A percentile compares a stretch with the other conserved stretches of the same genome.
Evolutionary conservation across 1,140 invertebrate genomes (phyloP).

Genomic region (Probaryconus sp.): DNA sequence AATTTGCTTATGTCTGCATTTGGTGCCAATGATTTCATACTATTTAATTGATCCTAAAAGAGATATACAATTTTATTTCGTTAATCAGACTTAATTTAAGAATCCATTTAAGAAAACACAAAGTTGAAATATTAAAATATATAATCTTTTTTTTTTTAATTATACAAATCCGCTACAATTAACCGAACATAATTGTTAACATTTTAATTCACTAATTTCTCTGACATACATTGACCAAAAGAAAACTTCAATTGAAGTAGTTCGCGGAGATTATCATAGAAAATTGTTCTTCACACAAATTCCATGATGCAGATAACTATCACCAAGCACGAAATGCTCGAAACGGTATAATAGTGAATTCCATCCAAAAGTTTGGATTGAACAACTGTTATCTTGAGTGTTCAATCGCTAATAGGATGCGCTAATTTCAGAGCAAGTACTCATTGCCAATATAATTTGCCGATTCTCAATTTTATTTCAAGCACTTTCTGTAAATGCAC

Average conservation of each 20-base stretch:
- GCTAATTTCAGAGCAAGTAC: too few species aligned
- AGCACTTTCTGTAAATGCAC: too few species aligned
- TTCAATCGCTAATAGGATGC: conserved; percentile 54
- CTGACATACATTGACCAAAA: conserved; percentile 24
- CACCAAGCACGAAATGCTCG: conserved; percentile 69
- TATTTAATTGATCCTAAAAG: conserved; percentile 80
- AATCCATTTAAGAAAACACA: too few species aligned
- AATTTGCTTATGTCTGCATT: conserved; percentile 80
- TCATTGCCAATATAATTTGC: conserved; percentile 44
- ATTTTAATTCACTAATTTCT: conserved; percentile 1
- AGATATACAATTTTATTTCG: too few species aligned
- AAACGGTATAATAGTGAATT: conserved; percentile 67
- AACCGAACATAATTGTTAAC: too few species aligned
- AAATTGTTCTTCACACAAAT: conserved; percentile 62
- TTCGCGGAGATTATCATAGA: conserved; percentile 67
- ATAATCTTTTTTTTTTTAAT: too few species aligned
- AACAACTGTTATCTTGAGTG: conserved; percentile 66
- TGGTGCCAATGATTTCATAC: conserved; percentile 79
- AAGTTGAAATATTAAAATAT: too few species aligned
- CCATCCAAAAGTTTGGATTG: conserved; percentile 72
- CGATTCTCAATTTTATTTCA: conserved; percentile 37
- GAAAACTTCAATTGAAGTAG: conserved; percentile 42
- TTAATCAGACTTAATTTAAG: too few species aligned
- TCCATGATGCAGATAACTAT: conserved; percentile 68
- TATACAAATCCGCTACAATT: too few species aligned